Conservation (phyloP, 1,140 invertebrate species). For the Sipha flava region DNA sequence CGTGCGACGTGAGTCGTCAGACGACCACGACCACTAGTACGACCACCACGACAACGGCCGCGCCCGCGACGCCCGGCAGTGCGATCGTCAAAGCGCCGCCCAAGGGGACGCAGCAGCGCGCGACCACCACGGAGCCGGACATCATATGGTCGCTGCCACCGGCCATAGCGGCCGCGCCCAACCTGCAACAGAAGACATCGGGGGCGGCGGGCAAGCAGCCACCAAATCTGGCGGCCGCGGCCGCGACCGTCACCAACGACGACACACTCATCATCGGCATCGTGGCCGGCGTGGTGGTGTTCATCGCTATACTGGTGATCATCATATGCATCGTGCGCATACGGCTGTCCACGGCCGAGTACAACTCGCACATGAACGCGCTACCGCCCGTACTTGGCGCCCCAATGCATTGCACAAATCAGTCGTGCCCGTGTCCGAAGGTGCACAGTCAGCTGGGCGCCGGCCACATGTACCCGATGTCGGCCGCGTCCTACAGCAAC, state of each 20-base stretch:
- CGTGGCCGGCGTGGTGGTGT: slow-evolving; percentile 80
- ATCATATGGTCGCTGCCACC: slow-evolving; percentile 79
- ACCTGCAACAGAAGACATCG: slow-evolving; percentile 45
- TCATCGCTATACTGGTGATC: slow-evolving; percentile 78
- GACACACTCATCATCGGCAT: slow-evolving; percentile 87
- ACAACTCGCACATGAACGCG: slow-evolving; percentile 49
- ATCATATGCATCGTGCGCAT: slow-evolving; percentile 75
- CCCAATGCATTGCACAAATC: slow-evolving; percentile 45
- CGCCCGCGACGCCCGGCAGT: slow-evolving; percentile 41
- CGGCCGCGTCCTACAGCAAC: slow-evolving; percentile 36
- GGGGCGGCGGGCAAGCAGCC: slow-evolving; percentile 45
- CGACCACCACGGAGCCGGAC: slow-evolving; percentile 53
- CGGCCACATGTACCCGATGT: slow-evolving; percentile 35
- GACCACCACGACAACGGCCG: slow-evolving; percentile 41
- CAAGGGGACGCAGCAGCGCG: slow-evolving; percentile 39
- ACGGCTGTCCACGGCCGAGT: slow-evolving; percentile 42
- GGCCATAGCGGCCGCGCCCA: slow-evolving; percentile 45
- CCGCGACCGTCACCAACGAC: slow-evolving; percentile 63
- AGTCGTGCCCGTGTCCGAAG: slow-evolving; percentile 37
- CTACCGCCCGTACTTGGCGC: slow-evolving; percentile 55
- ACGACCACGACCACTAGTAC: slow-evolving; percentile 49
- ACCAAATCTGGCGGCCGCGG: slow-evolving; percentile 38
- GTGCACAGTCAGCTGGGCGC: neutral
- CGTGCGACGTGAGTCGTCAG: slow-evolving; percentile 53
- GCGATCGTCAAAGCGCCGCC: slow-evolving; percentile 44